phyloP scores from a whole-genome alignment of 1,140 invertebrate species.

The Thaumetopoea pityocampa region DNA sequence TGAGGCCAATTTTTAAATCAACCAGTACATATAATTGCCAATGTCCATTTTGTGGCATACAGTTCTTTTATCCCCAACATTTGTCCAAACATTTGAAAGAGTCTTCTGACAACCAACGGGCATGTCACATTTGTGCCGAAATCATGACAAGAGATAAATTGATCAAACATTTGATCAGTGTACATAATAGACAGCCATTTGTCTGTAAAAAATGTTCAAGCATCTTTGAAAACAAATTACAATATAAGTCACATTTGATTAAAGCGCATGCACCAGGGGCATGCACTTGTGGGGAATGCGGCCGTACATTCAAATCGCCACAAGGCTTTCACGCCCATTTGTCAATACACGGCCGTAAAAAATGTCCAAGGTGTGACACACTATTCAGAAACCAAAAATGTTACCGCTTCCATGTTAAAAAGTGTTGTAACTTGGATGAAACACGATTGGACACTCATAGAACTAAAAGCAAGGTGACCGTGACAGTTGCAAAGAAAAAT shows the following conservation, averaged over 20 bases:
- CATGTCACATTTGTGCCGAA: conserved; percentile 46
- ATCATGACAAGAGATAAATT: conserved; percentile 43
- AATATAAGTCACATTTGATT: conserved; percentile 29
- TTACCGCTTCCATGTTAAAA: conserved; percentile 44
- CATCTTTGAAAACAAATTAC: conserved; percentile 23
- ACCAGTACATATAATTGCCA: conserved; percentile 19
- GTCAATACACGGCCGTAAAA: conserved; percentile 36
- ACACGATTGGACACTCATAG: conserved; percentile 21
- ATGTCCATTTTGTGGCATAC: conserved; percentile 46
- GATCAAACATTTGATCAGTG: conserved; percentile 31
- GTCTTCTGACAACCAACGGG: conserved; percentile 41
- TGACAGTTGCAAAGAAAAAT: conserved; percentile 34
- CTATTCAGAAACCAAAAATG: conserved; percentile 49
- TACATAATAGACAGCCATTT: conserved; percentile 32
- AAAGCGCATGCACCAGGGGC: conserved; percentile 33
- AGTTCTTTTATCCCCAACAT: conserved; percentile 36
- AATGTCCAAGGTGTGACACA: conserved; percentile 47
- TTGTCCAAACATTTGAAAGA: conserved; percentile 49
- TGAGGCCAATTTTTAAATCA: not conserved
- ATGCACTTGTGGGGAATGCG: conserved; percentile 47
- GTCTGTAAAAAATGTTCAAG: conserved; percentile 49
- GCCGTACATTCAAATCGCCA: conserved; percentile 34
- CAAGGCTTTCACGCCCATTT: conserved; percentile 42
- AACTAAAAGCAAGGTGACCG: conserved; percentile 32
- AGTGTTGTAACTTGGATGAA: conserved; percentile 43